Base-by-base conservation (phyloP, 2,113 vertebrate species). In the Neomonachus schauinslandi region DNA sequence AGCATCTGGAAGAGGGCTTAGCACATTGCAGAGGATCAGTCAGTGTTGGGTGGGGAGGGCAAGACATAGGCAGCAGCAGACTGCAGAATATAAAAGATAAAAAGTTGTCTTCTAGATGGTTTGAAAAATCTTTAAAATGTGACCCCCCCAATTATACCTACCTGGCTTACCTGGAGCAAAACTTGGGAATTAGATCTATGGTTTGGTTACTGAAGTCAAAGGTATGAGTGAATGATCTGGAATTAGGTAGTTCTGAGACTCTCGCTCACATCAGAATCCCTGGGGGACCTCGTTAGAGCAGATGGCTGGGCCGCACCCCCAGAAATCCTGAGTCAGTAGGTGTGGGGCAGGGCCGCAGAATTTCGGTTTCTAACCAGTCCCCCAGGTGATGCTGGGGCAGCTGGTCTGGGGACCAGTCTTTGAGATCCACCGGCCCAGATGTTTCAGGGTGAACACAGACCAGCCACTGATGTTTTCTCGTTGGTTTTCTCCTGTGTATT, bases 101-200 rank as follows among this genome's bases (percentile, higher is more conserved):
- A 87, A 91, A 57, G 28, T 24, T 53, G 61, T 61, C 65, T 83
- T 83, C 24, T 51, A 80, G 18, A n/a, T 51, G 11, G 31, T 69
- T 95, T 92, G 84, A 65, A 63, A 49, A 72, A 65, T 72, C 51
- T 89, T 91, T 72, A 63, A 84, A 84, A 74, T 10, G 57, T 90
- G 61, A 49, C 46, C 55, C 91, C 91, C 91, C 49, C 61, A 6
- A 21, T 94, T 84, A 80, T 74, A 69, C 4, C 39, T 55, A 77
- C 22, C 59, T 94, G 83, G 16, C 15, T 42, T 57, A 59, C 12
- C 33, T 79, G 59, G 57, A 95, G 36, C 13, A 92, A 95, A 77
- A 24, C 83, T 39, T 92, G 55, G 95, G 21, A 82, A 77, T 87
- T 65, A 33, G 24, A 93, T 55, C 93, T 63, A 81, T 9, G 11